Evolutionary conservation across 2,888 invertebrate species (phyloP), one percentile per base, ranked within the genome.

Genomic region (Hypolimnas misippus): DNA sequence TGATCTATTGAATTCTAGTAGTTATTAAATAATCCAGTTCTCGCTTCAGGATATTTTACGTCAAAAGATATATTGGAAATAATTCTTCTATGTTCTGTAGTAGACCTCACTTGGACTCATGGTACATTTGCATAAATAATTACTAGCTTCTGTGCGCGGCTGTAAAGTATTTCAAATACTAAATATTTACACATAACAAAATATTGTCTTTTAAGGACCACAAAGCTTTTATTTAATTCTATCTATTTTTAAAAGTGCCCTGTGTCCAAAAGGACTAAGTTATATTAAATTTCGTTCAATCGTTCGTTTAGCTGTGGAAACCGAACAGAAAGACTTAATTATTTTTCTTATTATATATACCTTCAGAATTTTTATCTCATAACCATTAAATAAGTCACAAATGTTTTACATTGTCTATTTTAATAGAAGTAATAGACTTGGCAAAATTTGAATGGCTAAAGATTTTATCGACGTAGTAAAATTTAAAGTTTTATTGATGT

Each of bases 1-100:
- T 40, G 38, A 40, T 50, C 8, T 17, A 38, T 57, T 50, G 49
- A 50, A 21, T 46, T 12, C 12, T 46, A 19, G 21, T 21, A 12
- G 12, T 5, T n/a, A 46, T 46, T 21, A 21, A 46, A 46, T 21
- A 21, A 21, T 12, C 44, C 44, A 46, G 19, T 12, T 12, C 21
- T 12, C 12, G 44, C 21, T 46, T 46, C 19, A 21, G 44, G 44
- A 21, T 12, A 46, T 46, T 46, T 17, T 12, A 21, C 21, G 44
- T 46, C 21, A n/a, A 31, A 14, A 12, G 33, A 56, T 31, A 56
- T 61, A 61, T 61, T 35, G 51, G 42, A 56, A 31, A 25, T 16
- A 40, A 61, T 61, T 29, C 50, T 61, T 61, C 56, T 49, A 42
- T 50, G 55, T 10, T 21, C 6, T 19, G 4, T 12, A 46, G 1